Conservation (phyloP, 1,140 invertebrate species). For the Drosophila lacteicornis region DNA sequence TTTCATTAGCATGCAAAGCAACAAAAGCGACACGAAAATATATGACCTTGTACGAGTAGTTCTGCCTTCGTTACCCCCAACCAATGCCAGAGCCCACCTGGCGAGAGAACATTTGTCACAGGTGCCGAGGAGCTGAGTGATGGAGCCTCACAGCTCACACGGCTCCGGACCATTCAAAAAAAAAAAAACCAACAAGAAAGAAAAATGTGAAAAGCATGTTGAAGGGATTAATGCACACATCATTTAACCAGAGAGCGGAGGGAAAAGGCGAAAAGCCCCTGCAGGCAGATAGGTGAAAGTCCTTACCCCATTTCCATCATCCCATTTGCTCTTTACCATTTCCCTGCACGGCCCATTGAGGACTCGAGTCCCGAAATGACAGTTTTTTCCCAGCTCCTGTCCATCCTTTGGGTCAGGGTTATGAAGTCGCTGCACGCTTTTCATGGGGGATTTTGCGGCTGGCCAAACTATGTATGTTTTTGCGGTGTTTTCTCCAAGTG, state of each 20-base stretch:
- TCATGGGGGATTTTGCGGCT: conserved; percentile 34
- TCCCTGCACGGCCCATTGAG: conserved; percentile 25
- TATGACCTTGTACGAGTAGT: conserved; percentile 77
- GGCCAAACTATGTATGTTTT: conserved; percentile 11
- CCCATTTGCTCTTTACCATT: conserved; percentile 14
- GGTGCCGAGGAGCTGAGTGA: conserved; percentile 62
- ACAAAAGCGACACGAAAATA: conserved; percentile 71
- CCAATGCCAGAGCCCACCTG: conserved; percentile 21
- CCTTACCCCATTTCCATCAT: conserved; percentile 28
- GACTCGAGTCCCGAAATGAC: conserved; percentile 57
- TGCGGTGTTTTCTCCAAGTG: conserved; percentile 18
- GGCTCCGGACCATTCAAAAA: not conserved
- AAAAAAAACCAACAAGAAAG: conserved; percentile 26
- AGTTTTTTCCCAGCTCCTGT: conserved; percentile 40
- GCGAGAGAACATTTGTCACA: conserved; percentile 75
- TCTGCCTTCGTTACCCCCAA: conserved; percentile 22
- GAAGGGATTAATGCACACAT: conserved; percentile 80
- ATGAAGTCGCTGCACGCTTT: conserved; percentile 18
- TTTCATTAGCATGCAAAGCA: conserved; percentile 81
- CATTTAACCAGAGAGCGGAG: conserved; percentile 64
- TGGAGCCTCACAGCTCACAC: conserved; percentile 23
- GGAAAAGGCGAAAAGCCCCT: conserved; percentile 4
- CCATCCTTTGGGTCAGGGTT: conserved; percentile 35
- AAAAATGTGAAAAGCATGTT: conserved; percentile 73
- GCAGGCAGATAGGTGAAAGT: conserved; percentile 51